phyloP scores from a whole-genome alignment of 2,113 vertebrate genomes.

The Gasterosteus aculeatus region DNA sequence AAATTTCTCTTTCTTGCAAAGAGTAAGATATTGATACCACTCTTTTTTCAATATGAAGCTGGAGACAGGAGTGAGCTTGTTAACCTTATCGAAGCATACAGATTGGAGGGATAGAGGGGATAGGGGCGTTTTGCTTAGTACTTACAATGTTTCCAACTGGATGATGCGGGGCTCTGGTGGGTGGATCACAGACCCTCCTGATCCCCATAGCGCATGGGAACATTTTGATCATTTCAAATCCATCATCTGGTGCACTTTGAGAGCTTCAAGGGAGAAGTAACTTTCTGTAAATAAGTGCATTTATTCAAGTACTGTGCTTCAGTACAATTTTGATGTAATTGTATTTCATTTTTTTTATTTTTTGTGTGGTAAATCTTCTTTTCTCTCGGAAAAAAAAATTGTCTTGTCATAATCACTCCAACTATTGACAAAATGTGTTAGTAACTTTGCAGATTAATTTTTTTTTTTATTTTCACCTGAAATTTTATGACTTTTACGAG shows the following conservation, averaged over 20 bases:
- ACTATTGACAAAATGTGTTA: background rate
- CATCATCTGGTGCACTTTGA: background rate
- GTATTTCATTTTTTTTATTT: background rate
- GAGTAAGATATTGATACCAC: background rate
- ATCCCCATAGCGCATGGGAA: background rate
- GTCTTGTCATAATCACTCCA: background rate
- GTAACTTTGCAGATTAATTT: background rate
- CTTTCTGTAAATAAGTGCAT: background rate
- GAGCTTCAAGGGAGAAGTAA: background rate
- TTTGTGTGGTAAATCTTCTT: background rate
- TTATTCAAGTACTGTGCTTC: background rate
- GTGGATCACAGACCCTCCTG: background rate
- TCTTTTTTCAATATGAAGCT: background rate
- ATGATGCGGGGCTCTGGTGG: background rate
- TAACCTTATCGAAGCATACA: background rate
- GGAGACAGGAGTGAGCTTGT: background rate
- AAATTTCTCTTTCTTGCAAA: background rate
- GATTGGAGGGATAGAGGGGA: background rate
- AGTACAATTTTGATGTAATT: background rate
- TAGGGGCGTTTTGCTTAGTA: background rate
- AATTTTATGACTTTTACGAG: too few relatives aligned
- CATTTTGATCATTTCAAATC: background rate
- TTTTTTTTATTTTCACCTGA: too few relatives aligned
- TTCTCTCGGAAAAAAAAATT: background rate
- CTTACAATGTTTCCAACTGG: background rate